Evolutionary conservation across 2,888 invertebrate species (phyloP), one percentile per base, ranked within the genome.

Genomic region (Eurytoma adleriae): DNA sequence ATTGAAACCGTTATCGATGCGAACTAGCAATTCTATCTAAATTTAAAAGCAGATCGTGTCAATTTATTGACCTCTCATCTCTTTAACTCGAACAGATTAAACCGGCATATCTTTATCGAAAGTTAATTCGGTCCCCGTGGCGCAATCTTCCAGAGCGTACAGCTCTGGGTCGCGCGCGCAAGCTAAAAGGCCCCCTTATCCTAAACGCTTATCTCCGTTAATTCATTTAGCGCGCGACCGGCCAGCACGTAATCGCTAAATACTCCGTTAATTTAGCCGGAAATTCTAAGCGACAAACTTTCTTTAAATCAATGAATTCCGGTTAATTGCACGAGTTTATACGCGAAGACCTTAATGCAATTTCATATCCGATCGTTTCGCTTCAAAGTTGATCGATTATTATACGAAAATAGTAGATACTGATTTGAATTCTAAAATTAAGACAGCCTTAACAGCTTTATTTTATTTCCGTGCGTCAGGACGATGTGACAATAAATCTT

Each of bases 131-230:
- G 27, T 24, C n/a, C 7, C 54, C 54, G 13, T 3, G 30, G 30
- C 30, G 30, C 16, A 59, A n/a, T 16, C 61, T 71, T 71, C n/a
- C 20, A 24, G 7, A 12, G 10, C 3, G 2, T 18, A 5, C 20
- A 0, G 24, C 13, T n/a, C 5, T 20, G 12, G 57, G 59, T 59
- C 16, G 56, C 48, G 24, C 59, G 12, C 20, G 10, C 12, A 24
- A n/a, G 71, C 50, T 20, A 67, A 67, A 52, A 24, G 67, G 67
- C 67, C 20, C 4, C 30, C 52, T 67, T 67, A 50, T 50, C 50
- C 67, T 67, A 40, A 71, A 12, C 50, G 50, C 71, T 71, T 71
- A 61, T 71, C 50, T 71, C 30, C 71, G 61, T 71, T 61, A 71
- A 71, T 68, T 24, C 24, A 27, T 68, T 52, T 13, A 67, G 50